Conservation (phyloP, 2,113 vertebrate genomes). For the Dendrocopos noguchii region DNA sequence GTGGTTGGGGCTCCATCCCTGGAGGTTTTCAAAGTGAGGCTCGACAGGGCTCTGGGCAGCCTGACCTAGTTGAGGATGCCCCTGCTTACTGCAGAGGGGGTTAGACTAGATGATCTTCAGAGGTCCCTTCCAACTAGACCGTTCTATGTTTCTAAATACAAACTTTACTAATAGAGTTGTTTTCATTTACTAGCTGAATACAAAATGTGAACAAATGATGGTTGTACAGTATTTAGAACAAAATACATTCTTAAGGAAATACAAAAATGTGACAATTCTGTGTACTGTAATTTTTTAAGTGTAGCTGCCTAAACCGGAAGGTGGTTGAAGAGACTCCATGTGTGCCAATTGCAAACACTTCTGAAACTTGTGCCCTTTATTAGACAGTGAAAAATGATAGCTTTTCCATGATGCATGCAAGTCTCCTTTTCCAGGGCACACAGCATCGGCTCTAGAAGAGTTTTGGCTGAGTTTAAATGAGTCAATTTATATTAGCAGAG, state of each 20-base stretch:
- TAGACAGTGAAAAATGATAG: neutral
- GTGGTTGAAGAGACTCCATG: neutral
- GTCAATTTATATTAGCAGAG: neutral
- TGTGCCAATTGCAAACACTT: neutral
- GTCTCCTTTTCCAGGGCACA: neutral
- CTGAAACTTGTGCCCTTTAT: neutral
- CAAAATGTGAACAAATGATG: neutral
- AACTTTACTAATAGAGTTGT: neutral
- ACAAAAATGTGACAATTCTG: neutral
- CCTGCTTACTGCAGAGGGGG: no score
- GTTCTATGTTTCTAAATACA: neutral
- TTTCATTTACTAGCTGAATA: neutral
- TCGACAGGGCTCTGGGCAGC: no score
- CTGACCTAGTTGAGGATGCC: no score
- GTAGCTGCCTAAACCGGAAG: neutral
- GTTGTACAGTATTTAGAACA: neutral
- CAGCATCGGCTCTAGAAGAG: neutral
- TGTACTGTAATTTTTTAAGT: neutral
- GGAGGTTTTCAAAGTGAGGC: no score
- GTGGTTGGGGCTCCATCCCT: no score
- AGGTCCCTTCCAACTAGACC: no score
- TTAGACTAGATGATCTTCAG: no score
- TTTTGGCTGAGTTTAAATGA: neutral
- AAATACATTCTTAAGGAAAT: neutral
- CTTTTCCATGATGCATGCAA: neutral